phyloP scores from a whole-genome alignment of 1,140 invertebrate genomes.

The Pseudomyrmex pallidus region DNA sequence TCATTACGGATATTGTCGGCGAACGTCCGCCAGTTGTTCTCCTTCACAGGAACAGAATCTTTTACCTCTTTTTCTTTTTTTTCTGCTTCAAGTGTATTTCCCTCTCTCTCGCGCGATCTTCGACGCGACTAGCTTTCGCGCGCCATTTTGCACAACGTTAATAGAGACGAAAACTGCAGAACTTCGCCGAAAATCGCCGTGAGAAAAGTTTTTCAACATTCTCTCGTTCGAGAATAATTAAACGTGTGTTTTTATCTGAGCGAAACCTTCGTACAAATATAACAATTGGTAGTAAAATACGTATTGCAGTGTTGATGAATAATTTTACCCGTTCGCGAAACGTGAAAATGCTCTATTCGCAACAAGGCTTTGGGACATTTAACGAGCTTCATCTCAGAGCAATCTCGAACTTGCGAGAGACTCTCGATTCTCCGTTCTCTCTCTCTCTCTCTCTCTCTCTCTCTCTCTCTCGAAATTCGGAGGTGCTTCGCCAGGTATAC shows the following conservation, averaged over 20 bases:
- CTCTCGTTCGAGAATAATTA: not conserved
- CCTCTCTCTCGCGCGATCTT: not conserved
- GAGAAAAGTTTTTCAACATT: not conserved
- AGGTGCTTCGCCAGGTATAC: not conserved
- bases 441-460: not conserved
- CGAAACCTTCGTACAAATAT: too few relatives aligned
- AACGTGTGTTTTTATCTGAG: too few relatives aligned
- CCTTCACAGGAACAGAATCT: not conserved
- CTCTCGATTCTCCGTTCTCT: not conserved
- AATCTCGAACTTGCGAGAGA: not conserved
- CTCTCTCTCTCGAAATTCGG: not conserved
- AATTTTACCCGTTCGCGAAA: too few relatives aligned
- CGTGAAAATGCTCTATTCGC: too few relatives aligned
- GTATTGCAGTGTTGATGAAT: too few relatives aligned
- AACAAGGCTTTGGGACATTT: not conserved
- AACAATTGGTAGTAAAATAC: too few relatives aligned
- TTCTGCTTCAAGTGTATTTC: not conserved
- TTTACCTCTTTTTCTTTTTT: too few relatives aligned
- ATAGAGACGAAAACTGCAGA: not conserved
- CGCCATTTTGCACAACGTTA: too few relatives aligned
- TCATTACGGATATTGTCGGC: conserved; percentile 35
- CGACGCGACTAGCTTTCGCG: too few relatives aligned
- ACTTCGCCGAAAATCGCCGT: not conserved
- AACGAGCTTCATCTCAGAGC: conserved; percentile 4
- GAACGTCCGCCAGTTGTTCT: not conserved